Base-by-base conservation (phyloP, 2,797 vertebrate species). In the Coracias cyanogaster region DNA sequence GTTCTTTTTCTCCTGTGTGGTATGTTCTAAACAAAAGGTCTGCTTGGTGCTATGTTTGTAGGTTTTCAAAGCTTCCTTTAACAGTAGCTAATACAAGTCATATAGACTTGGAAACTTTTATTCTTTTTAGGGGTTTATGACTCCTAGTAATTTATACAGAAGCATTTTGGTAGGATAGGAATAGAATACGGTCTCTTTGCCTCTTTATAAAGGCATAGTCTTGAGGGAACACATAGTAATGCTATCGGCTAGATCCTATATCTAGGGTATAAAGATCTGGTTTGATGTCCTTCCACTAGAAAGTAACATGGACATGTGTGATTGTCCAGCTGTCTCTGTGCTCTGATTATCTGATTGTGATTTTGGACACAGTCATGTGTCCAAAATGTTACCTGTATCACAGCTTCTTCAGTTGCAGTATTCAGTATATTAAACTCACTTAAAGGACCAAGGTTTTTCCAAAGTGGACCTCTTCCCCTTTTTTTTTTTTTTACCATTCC, bases 61-160 rank as follows among this genome's bases (percentile, higher is more conserved):
- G 43, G n/a, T n/a, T 88, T 90, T 76, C 61, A 82, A 90, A 46
- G 7, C 2, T 83, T 90, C 35, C 31, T 65, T 64, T 78, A 91
- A 57, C 35, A 66, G 29, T 26, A 81, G n/a, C 33, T 71, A 74
- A 61, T 46, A 57, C 15, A 78, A 61, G 15, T 26, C 58, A 48
- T 54, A 64, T 9, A 31, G 39, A 6, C 33, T 70, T n/a, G 15
- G 65, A 84, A 76, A 58, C 31, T 55, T 69, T 46, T 4, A 37
- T 70, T 51, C 16, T 18, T 65, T 86, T 72, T 28, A 73, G 26
- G 54, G 24, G 1, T 72, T 92, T 86, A 84, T 84, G 54, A 58
- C 29, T 84, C n/a, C 22, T 43, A 74, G 22, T 17, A 76, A 58
- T 67, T 61, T 71, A 49, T n/a, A 18, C 58, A 29, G 51, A 82